Base-by-base conservation (phyloP, 1,140 invertebrate genomes). In the Pseudomyrmex sp. region DNA sequence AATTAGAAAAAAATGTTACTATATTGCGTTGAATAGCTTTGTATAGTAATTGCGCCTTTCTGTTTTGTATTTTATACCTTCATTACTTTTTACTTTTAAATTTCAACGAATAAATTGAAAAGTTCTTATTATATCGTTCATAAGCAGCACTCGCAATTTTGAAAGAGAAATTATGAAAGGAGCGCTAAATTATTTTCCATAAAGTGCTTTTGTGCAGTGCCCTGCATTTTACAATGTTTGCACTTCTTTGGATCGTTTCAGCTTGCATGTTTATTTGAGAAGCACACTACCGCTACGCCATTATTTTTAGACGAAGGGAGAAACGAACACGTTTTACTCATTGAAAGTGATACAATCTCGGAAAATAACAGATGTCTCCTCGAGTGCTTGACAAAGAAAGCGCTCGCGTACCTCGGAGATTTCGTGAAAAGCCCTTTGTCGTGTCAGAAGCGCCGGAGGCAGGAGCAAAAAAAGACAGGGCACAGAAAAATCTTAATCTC, bases 291-390 rank as follows among this genome's bases (percentile, higher is more conserved):
- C 48, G 82, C 46, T 35, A 35, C 35, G 50, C 76, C 72, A 86
- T 86, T 86, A 86, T 84, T 86, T 86, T 84, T 83, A 69, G 54
- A 58, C 74, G 61, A 73, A 50, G 65, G 50, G 56, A 56, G 54
- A 69, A 82, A 63, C 62, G 66, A 70, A 88, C 72, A 66, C 73
- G 70, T 86, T 79, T 50, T 54, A 59, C 68, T 89, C 85, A 82
- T 84, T 89, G 87, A 84, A 85, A 86, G 76, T 86, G 88, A 89
- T 89, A 89, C 87, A 89, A 89, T 89, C 87, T 89, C 82, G 69
- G 85, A 85, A 89, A 89, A 86, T 89, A 89, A 89, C 88, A 89
- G 88, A 89, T 89, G 88, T 89, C 87, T 79, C 82, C 70, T 86
- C 87, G 72, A 89, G 88, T 89, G 87, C 85, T 89, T 59, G 68